Base-by-base conservation (phyloP, 23 tunicate species). In the Halocynthia aurantium region DNA sequence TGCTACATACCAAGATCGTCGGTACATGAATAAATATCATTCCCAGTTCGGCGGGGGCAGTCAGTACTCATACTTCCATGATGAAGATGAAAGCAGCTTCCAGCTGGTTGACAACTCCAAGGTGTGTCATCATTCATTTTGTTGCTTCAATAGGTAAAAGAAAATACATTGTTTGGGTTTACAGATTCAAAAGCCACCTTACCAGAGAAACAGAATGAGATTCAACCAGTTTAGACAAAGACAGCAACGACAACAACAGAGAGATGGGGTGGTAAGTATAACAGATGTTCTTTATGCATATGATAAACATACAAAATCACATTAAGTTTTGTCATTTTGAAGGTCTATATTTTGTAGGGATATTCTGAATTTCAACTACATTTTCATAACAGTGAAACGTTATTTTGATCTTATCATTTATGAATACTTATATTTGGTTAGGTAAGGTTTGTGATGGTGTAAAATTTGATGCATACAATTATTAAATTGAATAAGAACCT, bases 1-100 rank as follows among this genome's bases (percentile, higher is more conserved):
- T 4, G 87, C 85, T 55, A 96, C 99, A 17, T 96, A 96, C 71
- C 85, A 83, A n/a, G 99, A 96, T 74, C 96, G 96, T 8, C 79
- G 86, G 17, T 85, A 78, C 54, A 87, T 76, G 81, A 89, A 89
- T 62, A 96, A 96, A 62, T 96, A 96, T 78, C 73, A 78, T 73
- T 86, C 96, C 6, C 93, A 85, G 67, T 96, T 82, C 62, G 99
- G 96, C 31, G 68, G 87, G 67, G 98, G 94, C 15, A 94, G 77
- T 69, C 88, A 84, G 55, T 96, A 96, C 78, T 86, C 99, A 49
- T 96, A 96, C 81, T 91, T 72, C 71, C 96, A 96, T 80, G 99
- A 86, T 77, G 99, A 96, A 85, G 99, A 96, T 83, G 99, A 96
- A 76, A 83, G 86, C 76, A 82, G 82, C 65, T 96, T 89, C 76